Evolutionary conservation across 2,113 vertebrate species (phyloP).

Genomic region (Pogona vitticeps): DNA sequence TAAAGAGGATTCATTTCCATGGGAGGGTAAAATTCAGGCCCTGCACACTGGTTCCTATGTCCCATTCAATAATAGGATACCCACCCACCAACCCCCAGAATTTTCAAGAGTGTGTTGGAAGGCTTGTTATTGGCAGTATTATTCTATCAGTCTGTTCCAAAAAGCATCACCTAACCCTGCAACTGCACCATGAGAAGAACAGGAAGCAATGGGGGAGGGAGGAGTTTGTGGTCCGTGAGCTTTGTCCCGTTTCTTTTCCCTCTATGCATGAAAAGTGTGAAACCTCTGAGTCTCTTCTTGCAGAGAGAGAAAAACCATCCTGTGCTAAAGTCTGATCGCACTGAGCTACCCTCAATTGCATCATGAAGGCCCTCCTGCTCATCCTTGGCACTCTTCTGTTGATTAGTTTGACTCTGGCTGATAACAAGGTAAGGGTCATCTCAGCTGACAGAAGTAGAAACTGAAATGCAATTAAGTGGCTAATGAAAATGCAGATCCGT

Average conservation of each 20-base stretch:
- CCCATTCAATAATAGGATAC: too few relatives aligned
- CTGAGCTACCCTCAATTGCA: neutral
- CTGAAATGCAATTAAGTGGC: neutral
- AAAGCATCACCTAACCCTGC: neutral
- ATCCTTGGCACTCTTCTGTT: neutral
- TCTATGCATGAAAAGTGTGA: neutral
- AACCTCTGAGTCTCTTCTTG: neutral
- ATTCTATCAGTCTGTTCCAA: neutral
- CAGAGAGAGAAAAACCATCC: neutral
- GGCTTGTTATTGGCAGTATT: neutral
- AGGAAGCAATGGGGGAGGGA: neutral
- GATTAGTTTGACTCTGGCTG: neutral
- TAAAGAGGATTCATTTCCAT: neutral
- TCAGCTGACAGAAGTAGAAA: neutral
- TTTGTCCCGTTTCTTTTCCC: neutral
- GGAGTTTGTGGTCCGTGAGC: neutral
- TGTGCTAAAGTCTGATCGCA: neutral
- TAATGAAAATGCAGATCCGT: neutral
- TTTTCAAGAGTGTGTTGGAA: neutral
- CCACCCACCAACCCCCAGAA: neutral
- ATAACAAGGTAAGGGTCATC: neutral
- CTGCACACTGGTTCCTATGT: too few relatives aligned
- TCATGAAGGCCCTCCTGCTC: conserved; percentile 11
- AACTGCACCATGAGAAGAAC: neutral
- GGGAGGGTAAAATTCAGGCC: neutral